These are phyloP conservation scores for Diplosoma virens DNA, from an alignment of 23 tunicate genomes.

Conservation along the genomic window DNA sequence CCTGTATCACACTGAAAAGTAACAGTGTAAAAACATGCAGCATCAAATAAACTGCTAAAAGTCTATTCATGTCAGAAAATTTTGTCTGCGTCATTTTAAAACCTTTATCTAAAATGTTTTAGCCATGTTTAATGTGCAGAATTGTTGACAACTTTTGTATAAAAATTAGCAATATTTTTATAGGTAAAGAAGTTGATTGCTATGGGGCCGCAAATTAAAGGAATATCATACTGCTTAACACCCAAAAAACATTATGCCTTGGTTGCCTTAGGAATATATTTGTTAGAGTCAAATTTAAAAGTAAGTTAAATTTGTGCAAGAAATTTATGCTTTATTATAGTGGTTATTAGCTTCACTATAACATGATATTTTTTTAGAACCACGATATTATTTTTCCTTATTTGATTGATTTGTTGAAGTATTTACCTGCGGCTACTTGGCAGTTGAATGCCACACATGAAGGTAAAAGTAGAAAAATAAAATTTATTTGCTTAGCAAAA, in stretches of 20 bases:
- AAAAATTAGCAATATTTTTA: too few species aligned
- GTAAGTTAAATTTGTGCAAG: slow-evolving; percentile 51
- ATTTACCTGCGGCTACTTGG: slow-evolving; percentile 73
- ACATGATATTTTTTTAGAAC: slow-evolving; percentile 43
- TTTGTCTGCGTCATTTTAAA: too few species aligned
- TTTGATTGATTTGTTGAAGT: slow-evolving; percentile 47
- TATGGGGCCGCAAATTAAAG: slow-evolving; percentile 52
- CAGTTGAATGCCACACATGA: neutral
- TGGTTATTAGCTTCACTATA: neutral
- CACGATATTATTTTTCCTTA: slow-evolving; percentile 54
- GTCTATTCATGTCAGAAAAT: too few species aligned
- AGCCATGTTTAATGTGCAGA: too few species aligned
- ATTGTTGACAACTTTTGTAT: too few species aligned
- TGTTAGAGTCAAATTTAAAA: slow-evolving; percentile 55
- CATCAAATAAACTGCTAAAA: too few species aligned
- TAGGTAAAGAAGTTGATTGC: slow-evolving; percentile 51
- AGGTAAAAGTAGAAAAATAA: slow-evolving; percentile 3
- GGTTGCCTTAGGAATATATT: slow-evolving; percentile 61
- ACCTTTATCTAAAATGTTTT: too few species aligned
- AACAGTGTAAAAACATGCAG: too few species aligned
- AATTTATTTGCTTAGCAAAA: neutral
- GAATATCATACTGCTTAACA: slow-evolving; percentile 18
- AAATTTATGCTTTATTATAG: neutral
- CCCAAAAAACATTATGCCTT: slow-evolving; percentile 41
- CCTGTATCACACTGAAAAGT: too few species aligned